Conservation (phyloP, 2,797 vertebrate genomes). For the Argyrosomus regius region DNA sequence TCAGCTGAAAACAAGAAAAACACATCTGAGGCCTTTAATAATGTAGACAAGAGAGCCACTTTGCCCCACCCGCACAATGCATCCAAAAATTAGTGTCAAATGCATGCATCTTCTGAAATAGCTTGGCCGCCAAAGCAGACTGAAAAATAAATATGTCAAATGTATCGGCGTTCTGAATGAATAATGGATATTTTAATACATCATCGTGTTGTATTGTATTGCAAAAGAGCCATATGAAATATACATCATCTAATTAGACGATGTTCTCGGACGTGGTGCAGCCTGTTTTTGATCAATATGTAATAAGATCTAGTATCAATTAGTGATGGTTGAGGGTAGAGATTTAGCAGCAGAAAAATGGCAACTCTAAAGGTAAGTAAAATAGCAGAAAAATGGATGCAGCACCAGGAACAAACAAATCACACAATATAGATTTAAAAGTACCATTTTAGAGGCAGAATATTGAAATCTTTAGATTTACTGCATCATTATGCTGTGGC, state of each 20-base stretch:
- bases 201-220: constrained; percentile 79
- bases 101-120: constrained; percentile 70
- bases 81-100: constrained; percentile 77
- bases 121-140: constrained; percentile 68
- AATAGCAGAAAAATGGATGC: constrained; percentile 54
- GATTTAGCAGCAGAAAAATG: constrained; percentile 55
- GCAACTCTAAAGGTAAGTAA: constrained; percentile 64
- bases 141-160: constrained; percentile 82
- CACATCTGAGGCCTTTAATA: constrained; percentile 86
- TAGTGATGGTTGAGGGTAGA: constrained; percentile 73
- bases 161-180: constrained; percentile 76
- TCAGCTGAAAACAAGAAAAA: constrained; percentile 84
- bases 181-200: constrained; percentile 83
- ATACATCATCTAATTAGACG: constrained; percentile 83
- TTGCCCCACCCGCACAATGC: constrained; percentile 75
- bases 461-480: constrained; percentile 71
- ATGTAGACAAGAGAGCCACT: constrained; percentile 81
- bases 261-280: constrained; percentile 76
- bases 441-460: constrained; percentile 57
- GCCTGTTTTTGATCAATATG: constrained; percentile 82
- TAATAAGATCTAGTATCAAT: constrained; percentile 84
- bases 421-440: constrained; percentile 64
- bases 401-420: constrained; percentile 58
- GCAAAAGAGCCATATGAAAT: constrained; percentile 78
- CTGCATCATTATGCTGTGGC: constrained; percentile 56